These are phyloP conservation scores for Xenops minutus DNA, from an alignment of 2,797 vertebrate species.

Conservation along the genomic window DNA sequence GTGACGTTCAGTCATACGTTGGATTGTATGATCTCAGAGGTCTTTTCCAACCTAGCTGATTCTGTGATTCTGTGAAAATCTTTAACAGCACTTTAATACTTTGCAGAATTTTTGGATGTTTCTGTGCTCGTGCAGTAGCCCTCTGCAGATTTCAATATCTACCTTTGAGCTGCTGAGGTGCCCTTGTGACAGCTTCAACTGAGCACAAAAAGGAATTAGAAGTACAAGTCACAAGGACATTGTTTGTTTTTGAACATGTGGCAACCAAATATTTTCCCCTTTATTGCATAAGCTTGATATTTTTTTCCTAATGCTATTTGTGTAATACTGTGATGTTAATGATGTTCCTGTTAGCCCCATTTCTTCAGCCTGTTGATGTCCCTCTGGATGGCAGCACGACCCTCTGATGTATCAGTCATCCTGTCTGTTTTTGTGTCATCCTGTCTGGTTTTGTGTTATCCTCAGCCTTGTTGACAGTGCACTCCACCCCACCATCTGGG, in stretches of 20 bases:
- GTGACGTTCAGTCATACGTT: too few relatives aligned
- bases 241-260: background rate
- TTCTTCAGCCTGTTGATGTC: background rate
- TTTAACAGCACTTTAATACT: background rate
- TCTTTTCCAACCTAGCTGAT: too few relatives aligned
- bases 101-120: background rate
- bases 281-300: background rate
- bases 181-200: background rate
- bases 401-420: background rate
- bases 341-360: background rate
- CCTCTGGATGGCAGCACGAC: background rate
- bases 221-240: background rate
- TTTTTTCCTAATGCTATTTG: background rate
- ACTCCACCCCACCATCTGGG: background rate
- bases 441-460: background rate
- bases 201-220: background rate
- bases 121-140: background rate
- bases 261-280: background rate
- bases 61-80: background rate
- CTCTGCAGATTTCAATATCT: background rate
- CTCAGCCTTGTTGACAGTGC: background rate
- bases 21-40: too few relatives aligned
- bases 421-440: background rate
- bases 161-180: background rate
- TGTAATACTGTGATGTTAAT: background rate